Evolutionary conservation across 2,797 vertebrate genomes (phyloP).

Genomic region (Decapterus maruadsi): DNA sequence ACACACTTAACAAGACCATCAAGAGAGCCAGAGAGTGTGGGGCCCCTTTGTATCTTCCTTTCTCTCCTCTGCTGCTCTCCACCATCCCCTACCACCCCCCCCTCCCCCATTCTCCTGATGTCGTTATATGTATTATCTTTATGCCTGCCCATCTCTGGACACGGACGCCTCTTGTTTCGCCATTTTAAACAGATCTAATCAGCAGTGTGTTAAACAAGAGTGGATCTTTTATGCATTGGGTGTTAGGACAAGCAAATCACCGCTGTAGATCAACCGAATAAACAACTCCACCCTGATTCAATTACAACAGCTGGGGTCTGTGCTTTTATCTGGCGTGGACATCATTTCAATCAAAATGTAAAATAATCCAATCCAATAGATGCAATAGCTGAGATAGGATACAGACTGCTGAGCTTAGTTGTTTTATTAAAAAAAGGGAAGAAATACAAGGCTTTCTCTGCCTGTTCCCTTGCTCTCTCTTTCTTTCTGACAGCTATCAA

Average conservation of each 20-base stretch:
- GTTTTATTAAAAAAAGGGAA: conserved; percentile 89
- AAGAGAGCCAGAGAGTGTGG: conserved; percentile 39
- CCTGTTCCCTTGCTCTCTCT: conserved; percentile 54
- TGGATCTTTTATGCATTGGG: conserved; percentile 95
- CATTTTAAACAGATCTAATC: conserved; percentile 95
- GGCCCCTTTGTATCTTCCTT: conserved; percentile 64
- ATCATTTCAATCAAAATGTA: conserved; percentile 99
- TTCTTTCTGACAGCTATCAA: conserved; percentile 90
- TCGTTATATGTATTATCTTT: conserved; percentile 87
- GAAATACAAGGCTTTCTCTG: conserved; percentile 87
- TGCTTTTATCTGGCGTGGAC: conserved; percentile 96
- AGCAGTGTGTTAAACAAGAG: conserved; percentile 94
- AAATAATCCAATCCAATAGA: conserved; percentile 99
- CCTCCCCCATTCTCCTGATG: conserved; percentile 60
- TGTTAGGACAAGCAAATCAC: conserved; percentile 94
- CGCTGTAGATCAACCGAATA: conserved; percentile 95
- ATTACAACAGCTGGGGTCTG: conserved; percentile 92
- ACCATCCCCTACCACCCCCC: conserved; percentile 31
- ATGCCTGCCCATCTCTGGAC: conserved; percentile 86
- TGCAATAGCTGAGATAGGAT: conserved; percentile 95
- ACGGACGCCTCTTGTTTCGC: conserved; percentile 86
- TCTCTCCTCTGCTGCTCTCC: conserved; percentile 49
- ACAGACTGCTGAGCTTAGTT: conserved; percentile 95
- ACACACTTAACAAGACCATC: conserved; percentile 43
- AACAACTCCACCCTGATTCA: conserved; percentile 96